Conservation (phyloP, 2,888 invertebrate species). For the Rhogogaster chlorosoma region DNA sequence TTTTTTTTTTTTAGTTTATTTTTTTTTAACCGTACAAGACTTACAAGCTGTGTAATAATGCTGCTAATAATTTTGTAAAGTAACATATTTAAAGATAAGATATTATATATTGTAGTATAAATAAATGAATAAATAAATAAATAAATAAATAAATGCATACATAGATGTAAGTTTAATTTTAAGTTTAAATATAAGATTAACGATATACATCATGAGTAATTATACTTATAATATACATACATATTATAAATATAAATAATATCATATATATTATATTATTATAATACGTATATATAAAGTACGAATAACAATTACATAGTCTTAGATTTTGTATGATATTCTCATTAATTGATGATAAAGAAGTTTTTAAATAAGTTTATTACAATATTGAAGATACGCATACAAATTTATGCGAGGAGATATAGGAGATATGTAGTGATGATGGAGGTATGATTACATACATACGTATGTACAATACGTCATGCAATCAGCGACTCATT, state of each 20-base stretch:
- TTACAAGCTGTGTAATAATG: slow-evolving; percentile 20
- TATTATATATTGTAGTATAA: neutral
- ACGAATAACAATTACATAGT: slow-evolving; percentile 58
- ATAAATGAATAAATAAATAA: neutral
- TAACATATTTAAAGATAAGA: slow-evolving; percentile 1
- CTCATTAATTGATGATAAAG: slow-evolving; percentile 56
- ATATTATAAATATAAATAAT: neutral
- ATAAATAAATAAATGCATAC: neutral
- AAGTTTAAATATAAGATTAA: neutral
- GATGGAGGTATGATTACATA: neutral
- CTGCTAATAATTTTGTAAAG: slow-evolving; percentile 22
- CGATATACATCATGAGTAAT: neutral
- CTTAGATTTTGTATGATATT: slow-evolving; percentile 70
- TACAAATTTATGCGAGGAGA: slow-evolving; percentile 53
- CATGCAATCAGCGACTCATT: slow-evolving; percentile 63
- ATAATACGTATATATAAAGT: neutral
- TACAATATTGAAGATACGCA: slow-evolving; percentile 53
- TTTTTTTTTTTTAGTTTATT: neutral
- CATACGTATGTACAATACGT: neutral
- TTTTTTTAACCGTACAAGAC: neutral
- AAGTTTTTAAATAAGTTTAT: slow-evolving; percentile 58
- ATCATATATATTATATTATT: slow-evolving; percentile 13
- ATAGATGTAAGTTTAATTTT: neutral
- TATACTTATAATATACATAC: neutral
- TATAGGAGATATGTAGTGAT: slow-evolving; percentile 36